phyloP scores from a whole-genome alignment of 2,888 invertebrate genomes.

The Agonopterix heracliana region DNA sequence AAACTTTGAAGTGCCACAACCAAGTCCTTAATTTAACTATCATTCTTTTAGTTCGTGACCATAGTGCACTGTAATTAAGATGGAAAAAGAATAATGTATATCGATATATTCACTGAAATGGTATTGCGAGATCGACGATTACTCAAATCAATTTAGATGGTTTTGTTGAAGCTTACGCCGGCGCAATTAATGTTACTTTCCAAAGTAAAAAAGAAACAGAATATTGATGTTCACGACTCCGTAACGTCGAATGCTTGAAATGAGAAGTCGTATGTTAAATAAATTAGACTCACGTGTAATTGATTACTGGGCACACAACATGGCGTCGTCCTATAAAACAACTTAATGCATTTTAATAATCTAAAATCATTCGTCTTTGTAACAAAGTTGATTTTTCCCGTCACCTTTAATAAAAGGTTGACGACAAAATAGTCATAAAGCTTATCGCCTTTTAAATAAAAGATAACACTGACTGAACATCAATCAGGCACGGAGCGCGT shows the following conservation, averaged over 20 bases:
- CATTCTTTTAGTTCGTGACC: conserved; percentile 29
- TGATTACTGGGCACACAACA: conserved; percentile 34
- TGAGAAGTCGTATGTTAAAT: conserved; percentile 49
- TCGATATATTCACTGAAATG: conserved; percentile 51
- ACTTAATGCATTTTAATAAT: too few relatives aligned
- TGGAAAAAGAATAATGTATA: conserved; percentile 48
- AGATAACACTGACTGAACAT: conserved; percentile 32
- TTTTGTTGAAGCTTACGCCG: conserved; percentile 44
- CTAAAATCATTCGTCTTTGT: too few relatives aligned
- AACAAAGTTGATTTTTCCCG: too few relatives aligned
- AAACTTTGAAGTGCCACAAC: too few relatives aligned
- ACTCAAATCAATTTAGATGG: conserved; percentile 63
- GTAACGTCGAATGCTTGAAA: conserved; percentile 54
- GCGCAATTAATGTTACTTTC: conserved; percentile 59
- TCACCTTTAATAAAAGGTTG: conserved; percentile 8
- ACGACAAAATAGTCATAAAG: conserved; percentile 28
- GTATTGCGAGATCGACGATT: conserved; percentile 53
- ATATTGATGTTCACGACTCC: conserved; percentile 60
- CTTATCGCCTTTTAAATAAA: conserved; percentile 37
- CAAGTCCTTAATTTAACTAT: background rate
- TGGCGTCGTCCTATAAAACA: background rate
- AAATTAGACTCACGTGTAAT: conserved; percentile 50
- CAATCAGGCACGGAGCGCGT: conserved; percentile 59
- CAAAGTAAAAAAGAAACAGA: conserved; percentile 45
- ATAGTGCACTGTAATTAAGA: conserved; percentile 44